A percentile compares a stretch with the other conserved stretches of the same genome.
Evolutionary conservation across 2,113 vertebrate genomes (phyloP).

Genomic region (Xiphias gladius): DNA sequence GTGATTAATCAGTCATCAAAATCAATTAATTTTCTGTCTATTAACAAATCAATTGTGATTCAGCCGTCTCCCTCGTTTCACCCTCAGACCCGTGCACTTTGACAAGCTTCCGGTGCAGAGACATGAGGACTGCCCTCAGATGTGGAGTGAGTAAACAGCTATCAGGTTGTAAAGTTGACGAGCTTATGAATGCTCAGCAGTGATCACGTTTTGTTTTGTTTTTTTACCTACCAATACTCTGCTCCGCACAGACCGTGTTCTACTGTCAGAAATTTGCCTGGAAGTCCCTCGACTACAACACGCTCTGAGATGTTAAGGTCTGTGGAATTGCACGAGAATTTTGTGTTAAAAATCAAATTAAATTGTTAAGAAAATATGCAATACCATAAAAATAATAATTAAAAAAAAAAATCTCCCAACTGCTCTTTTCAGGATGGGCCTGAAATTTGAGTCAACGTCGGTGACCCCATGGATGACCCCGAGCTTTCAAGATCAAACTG

Average conservation of each 20-base stretch:
- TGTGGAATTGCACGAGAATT: neutral
- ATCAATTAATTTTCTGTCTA: neutral
- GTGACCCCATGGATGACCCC: neutral
- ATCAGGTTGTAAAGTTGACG: neutral
- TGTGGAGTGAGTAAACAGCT: constrained; percentile 85
- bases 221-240: neutral
- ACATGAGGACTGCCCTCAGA: constrained; percentile 65
- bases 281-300: constrained; percentile 54
- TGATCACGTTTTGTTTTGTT: too few species aligned
- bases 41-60: neutral
- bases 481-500: neutral
- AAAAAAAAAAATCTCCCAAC: neutral
- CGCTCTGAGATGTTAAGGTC: constrained; percentile 39
- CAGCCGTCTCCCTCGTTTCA: neutral
- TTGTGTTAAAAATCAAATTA: neutral
- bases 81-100: constrained; percentile 81
- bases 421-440: constrained; percentile 15
- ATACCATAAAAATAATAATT: neutral
- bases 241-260: constrained; percentile 72
- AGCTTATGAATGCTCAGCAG: neutral
- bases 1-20: neutral
- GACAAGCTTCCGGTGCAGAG: constrained; percentile 82
- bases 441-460: neutral
- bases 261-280: constrained; percentile 82
- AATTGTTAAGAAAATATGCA: neutral